Percentiles rank a stretch among this genome's conserved stretches.
Evolutionary conservation across 2,797 vertebrate genomes (phyloP).

Genomic region (Platalea minor): DNA sequence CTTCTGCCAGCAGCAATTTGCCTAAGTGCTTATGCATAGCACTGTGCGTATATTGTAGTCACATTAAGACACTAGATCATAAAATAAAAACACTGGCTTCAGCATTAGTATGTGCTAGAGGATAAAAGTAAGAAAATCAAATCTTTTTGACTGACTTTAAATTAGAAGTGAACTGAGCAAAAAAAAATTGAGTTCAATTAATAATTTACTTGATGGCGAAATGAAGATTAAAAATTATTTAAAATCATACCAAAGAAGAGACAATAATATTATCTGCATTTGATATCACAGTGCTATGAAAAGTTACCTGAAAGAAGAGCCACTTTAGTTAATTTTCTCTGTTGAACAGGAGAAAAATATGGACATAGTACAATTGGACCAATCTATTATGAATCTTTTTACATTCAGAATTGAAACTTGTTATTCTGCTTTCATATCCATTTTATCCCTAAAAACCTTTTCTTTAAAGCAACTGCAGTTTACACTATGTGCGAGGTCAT

Average conservation of each 20-base stretch:
- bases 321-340: not conserved
- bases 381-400: not conserved
- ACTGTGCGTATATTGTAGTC: not conserved
- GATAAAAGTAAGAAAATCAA: not conserved
- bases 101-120: not conserved
- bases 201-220: constrained; percentile 43
- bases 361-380: not conserved
- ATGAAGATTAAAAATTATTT: constrained; percentile 38
- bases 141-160: not conserved
- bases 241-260: constrained; percentile 27
- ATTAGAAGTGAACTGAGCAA: not conserved
- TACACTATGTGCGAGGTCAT: not conserved
- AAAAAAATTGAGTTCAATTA: not conserved
- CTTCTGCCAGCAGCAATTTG: not conserved
- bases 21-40: not conserved
- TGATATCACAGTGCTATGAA: constrained; percentile 15
- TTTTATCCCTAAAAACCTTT: not conserved
- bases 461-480: not conserved
- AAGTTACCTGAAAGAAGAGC: not conserved
- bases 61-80: not conserved
- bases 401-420: not conserved
- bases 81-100: not conserved
- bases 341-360: not conserved
- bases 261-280: constrained; percentile 25
- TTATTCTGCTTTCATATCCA: not conserved